Conservation (phyloP, 92 coral and sea anemone genomes). For the Hydrozoanthus gracilis region DNA sequence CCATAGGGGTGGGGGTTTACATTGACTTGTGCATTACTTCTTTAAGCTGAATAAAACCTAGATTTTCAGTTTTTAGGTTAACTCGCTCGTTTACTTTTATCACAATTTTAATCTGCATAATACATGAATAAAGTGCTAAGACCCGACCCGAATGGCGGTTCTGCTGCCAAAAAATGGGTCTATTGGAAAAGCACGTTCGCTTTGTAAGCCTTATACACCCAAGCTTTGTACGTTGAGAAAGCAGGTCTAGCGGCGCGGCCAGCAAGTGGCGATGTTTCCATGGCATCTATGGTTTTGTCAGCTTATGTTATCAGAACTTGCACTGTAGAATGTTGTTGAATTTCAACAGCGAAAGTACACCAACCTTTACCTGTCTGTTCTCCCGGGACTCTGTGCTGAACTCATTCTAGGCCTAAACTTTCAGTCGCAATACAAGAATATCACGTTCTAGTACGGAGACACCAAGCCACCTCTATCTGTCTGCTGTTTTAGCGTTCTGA, state of each 20-base stretch:
- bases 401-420: constrained; percentile 50
- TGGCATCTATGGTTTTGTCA: constrained; percentile 55
- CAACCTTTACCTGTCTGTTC: constrained; percentile 42
- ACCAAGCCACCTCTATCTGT: constrained; percentile 41
- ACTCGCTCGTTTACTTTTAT: too few species aligned
- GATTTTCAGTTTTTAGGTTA: too few species aligned
- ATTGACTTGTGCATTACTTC: background rate
- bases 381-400: constrained; percentile 61
- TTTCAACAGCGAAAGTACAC: constrained; percentile 45
- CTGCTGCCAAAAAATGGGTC: constrained; percentile 48
- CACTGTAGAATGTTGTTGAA: constrained; percentile 30
- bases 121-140: constrained; percentile 57
- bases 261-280: constrained; percentile 47
- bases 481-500: constrained; percentile 40
- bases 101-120: constrained; percentile 14
- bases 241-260: constrained; percentile 53
- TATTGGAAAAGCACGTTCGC: constrained; percentile 57
- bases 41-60: too few species aligned
- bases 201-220: constrained; percentile 69
- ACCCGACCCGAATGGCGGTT: constrained; percentile 47
- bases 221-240: constrained; percentile 32
- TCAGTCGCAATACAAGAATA: constrained; percentile 45
- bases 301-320: constrained; percentile 50
- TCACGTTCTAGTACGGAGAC: constrained; percentile 40
- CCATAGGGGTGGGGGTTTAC: constrained; percentile 19